A percentile compares a stretch with the other conserved stretches of the same genome.
Evolutionary conservation across 2,797 vertebrate genomes (phyloP).

Genomic region (Martes flavigula): DNA sequence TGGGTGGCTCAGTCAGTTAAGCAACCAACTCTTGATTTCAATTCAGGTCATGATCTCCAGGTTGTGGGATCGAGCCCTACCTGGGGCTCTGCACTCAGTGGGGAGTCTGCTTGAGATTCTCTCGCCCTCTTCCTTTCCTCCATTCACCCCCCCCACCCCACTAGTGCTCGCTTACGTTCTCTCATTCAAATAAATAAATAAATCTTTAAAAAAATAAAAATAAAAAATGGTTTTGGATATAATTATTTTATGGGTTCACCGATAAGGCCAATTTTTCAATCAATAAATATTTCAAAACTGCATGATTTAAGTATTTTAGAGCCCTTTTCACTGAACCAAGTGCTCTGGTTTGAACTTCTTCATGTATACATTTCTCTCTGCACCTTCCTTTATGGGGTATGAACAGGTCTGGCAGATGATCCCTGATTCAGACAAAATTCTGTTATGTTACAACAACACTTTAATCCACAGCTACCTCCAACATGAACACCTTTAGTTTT

Average conservation of each 20-base stretch:
- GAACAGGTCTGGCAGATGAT: not conserved
- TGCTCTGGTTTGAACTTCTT: constrained; percentile 2
- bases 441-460: not conserved
- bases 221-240: not conserved
- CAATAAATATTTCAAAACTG: constrained; percentile 29
- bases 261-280: not conserved
- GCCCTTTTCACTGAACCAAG: not conserved
- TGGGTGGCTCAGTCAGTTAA: not conserved
- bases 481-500: not conserved
- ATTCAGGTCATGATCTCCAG: not conserved
- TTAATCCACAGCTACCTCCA: not conserved
- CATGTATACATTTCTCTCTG: not conserved
- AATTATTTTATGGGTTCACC: not conserved
- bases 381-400: not conserved
- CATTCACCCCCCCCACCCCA: not conserved
- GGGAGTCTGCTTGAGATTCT: not conserved
- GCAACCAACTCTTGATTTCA: not conserved
- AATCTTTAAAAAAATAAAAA: not conserved
- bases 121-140: not conserved
- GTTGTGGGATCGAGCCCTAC: not conserved
- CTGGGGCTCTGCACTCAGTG: not conserved
- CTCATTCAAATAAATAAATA: not conserved
- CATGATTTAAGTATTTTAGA: constrained; percentile 20
- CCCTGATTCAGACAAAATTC: not conserved
- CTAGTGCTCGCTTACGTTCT: not conserved